Evolutionary conservation across 2,888 invertebrate species (phyloP), one percentile per base, ranked within the genome.

Genomic region (Portevinia maculata): DNA sequence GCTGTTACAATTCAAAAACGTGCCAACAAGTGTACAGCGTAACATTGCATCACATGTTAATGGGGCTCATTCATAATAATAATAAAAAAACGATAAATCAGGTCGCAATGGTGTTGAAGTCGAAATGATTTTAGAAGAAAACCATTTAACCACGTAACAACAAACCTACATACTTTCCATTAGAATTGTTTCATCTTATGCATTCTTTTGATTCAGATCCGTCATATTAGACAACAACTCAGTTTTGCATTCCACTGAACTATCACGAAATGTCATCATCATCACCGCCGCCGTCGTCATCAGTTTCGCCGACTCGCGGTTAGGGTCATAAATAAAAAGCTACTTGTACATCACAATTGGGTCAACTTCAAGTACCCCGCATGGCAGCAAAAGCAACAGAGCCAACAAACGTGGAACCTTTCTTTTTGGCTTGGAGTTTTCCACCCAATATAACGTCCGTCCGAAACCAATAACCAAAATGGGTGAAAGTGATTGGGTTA

Each of bases 401-500:
- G 39, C 50, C 50, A 52, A 64, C n/a, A 50, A 24, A 39, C 59
- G 59, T 70, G 70, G 11, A 59, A 73, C 65, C 73, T 79, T 73
- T 79, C 73, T 17, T 60, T 78, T 73, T 24, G 30, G 9, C 37
- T 5, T 15, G 7, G 39, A 39, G 39, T 15, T 15, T 39, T 15
- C 15, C 39, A 39, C 39, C 13, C 13, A 39, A 39, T 39, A 39
- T 2, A 39, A 0, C 3, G 8, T 39, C 7, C 15, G 39, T 2
- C 39, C 5, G 39, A 15, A 32, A 50, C 69, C 46, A 46, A 57
- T 70, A 13, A 15, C 39, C 28, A 13, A 30, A 52, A 65, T 46
- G 65, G 65, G 78, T 73, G 78, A 79, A 79, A 79, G 78, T 79
- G 53, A 70, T 67, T 64, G 17, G 13, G 13, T 39, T 32, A 13